phyloP scores from a whole-genome alignment of 2,888 invertebrate genomes.

The Belgica antarctica region DNA sequence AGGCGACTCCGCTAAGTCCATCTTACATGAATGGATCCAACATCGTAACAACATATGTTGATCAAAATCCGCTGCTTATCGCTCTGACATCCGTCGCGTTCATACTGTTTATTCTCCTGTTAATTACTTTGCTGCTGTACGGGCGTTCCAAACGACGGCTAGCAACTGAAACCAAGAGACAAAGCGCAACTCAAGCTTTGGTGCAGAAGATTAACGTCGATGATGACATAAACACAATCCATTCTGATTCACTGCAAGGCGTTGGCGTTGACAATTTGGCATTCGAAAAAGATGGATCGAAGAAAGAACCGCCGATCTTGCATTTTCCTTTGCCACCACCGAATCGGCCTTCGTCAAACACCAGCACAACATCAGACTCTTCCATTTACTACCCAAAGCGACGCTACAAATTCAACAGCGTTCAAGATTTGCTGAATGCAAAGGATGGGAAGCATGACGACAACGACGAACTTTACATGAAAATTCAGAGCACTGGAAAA shows the following conservation, averaged over 20 bases:
- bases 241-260: constrained; percentile 42
- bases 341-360: constrained; percentile 45
- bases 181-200: constrained; percentile 38
- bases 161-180: constrained; percentile 51
- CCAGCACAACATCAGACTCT: constrained; percentile 53
- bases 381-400: constrained; percentile 55
- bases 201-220: constrained; percentile 35
- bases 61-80: constrained; percentile 52
- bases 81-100: constrained; percentile 51
- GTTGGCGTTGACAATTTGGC: constrained; percentile 52
- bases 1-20: constrained; percentile 54
- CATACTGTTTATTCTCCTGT: constrained; percentile 50
- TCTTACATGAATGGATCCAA: constrained; percentile 50
- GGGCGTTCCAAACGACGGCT: constrained; percentile 50
- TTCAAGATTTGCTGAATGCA: constrained; percentile 52
- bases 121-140: constrained; percentile 51
- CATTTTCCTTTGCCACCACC: constrained; percentile 48
- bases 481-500: constrained; percentile 46
- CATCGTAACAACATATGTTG: constrained; percentile 50
- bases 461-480: constrained; percentile 51
- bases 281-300: constrained; percentile 48
- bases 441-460: constrained; percentile 48
- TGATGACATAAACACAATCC: constrained; percentile 50
- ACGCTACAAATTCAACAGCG: constrained; percentile 51
- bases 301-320: constrained; percentile 44